Evolutionary conservation across 2,797 vertebrate genomes (phyloP).

Genomic region (Neosilurus mollespiculum): DNA sequence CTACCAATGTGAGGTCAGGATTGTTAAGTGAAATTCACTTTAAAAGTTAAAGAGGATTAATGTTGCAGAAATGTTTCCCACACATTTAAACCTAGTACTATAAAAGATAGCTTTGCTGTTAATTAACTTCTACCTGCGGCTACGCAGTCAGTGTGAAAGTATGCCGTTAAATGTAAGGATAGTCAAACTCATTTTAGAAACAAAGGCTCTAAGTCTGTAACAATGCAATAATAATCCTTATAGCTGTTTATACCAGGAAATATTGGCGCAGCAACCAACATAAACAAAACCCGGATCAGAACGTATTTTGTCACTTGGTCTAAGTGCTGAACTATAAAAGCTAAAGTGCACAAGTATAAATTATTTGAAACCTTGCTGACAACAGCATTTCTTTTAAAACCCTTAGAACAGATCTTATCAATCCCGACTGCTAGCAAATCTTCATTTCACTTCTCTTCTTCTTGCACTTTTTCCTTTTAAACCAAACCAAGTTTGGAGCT

Average conservation of each 20-base stretch:
- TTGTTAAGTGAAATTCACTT: not conserved
- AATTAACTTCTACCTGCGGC: not conserved
- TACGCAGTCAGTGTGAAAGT: not conserved
- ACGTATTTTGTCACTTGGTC: not conserved
- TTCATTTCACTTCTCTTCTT: not conserved
- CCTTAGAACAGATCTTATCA: not conserved
- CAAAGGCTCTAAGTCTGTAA: not conserved
- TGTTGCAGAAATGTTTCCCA: not conserved
- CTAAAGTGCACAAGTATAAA: not conserved
- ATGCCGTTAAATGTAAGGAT: not conserved
- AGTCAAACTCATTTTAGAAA: not conserved
- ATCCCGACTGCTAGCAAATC: not conserved
- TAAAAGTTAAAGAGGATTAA: not conserved
- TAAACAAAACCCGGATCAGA: not conserved
- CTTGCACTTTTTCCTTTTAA: not conserved
- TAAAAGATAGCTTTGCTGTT: not conserved
- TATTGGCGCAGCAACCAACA: not conserved
- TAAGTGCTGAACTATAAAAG: not conserved
- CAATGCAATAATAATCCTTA: not conserved
- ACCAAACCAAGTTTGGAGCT: not conserved
- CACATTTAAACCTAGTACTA: not conserved
- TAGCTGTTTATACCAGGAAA: not conserved
- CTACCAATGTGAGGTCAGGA: not conserved
- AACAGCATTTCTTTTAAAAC: not conserved
- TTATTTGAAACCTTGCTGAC: not conserved